Base-by-base conservation (phyloP, 1,140 invertebrate genomes). In the Solenopsis fugax region DNA sequence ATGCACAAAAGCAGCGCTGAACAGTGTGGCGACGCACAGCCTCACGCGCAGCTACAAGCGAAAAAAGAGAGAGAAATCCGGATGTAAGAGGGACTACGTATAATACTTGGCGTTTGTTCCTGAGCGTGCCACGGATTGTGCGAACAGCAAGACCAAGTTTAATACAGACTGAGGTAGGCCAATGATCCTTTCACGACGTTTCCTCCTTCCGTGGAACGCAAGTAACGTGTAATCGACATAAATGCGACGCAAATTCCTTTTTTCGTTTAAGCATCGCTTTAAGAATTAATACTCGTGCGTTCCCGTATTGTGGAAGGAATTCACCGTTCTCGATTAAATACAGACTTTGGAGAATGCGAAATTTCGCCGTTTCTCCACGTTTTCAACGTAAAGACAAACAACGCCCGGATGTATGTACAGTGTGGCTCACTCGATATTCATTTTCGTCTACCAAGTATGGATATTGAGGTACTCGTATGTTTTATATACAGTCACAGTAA, bases 21-120 rank as follows among this genome's bases (percentile, higher is more conserved):
- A 92, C 87, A 93, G 93, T 76, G 94, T 93, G 76, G 94, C 94
- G 75, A 94, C 93, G 87, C 94, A 94, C 90, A 95, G 94, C 86
- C 92, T 95, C 69, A 94, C 93, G 48, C 94, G 94, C 77, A 95
- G 94, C 89, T 95, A 95, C 92, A 94, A 93, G 87, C 93, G 95
- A 90, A 93, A 91, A 65, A 95, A 92, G 86, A 95, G 93, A 88
- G 82, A 87, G 60, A 91, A 87, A 77, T 82, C 92, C 62, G 89
- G 90, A 87, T 93, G 88, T 67, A 94, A 93, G 48, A 92, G 94
- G 72, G 94, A 95, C 87, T 95, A 95, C 85, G 94, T 95, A 58
- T 95, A 91, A 94, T 73, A 71, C 24, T 56, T 67, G 60, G n/a
- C 58, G 67, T 85, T 65, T 86, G 88, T 92, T 90, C 89, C 89